Base-by-base conservation (phyloP, 1,140 invertebrate species). In the Hestina assimilis region DNA sequence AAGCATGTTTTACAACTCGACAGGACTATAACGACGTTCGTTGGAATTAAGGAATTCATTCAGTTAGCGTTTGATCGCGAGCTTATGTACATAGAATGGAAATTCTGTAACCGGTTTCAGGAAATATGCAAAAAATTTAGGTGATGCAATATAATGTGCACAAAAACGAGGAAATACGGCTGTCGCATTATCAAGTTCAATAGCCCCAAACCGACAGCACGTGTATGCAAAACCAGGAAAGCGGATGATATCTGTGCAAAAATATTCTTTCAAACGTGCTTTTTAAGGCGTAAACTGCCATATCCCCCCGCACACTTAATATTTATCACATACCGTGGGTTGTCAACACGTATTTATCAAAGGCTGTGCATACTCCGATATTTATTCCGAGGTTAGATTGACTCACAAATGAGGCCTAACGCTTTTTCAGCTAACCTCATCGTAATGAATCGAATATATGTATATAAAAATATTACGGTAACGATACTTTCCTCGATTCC, bases 131-230 rank as follows among this genome's bases (percentile, higher is more conserved):
- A 71, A 76, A 77, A 70, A 68, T 69, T 66, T 73, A 68, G n/a
- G 69, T 82, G 75, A 84, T 86, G 78, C 79, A 86, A 86, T 78
- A 74, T 69, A 60, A 48, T n/a, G 57, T 66, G 56, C 73, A 70
- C 60, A 79, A 78, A 84, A 81, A 77, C 79, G 51, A 60, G 59
- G 59, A 83, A 67, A 86, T 79, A 84, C 78, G 74, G 59, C 75
- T 78, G 75, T 85, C 83, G 79, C 73, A 82, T 85, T 86, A 87
- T 86, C 83, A 86, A 85, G 84, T 87, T 87, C 84, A 87, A 87
- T 83, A 87, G 84, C 84, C 84, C 65, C 79, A 64, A 68, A 77
- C 59, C 69, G 76, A 67, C 81, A 87, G 70, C 84, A 86, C 84
- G 84, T 87, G 84, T 87, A 87, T 86, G 81, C 84, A 87, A 87